Percentiles rank a stretch among this genome's conserved stretches.
These are phyloP conservation scores for Sterrhoptilus dennistouni DNA, from an alignment of 2,113 vertebrate species.

Conservation along the genomic window DNA sequence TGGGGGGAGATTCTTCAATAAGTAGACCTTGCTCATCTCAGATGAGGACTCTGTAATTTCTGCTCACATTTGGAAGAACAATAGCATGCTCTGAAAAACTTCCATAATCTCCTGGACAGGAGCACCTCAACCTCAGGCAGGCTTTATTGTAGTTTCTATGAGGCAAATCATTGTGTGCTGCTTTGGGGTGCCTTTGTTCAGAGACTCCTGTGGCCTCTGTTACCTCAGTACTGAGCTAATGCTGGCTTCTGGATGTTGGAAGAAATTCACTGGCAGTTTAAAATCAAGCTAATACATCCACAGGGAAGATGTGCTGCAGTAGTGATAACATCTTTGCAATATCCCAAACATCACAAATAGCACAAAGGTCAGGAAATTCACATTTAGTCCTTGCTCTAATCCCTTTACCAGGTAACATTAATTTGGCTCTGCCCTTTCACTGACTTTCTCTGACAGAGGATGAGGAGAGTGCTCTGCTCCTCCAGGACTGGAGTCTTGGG, in stretches of 20 bases:
- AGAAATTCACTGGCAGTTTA: neutral
- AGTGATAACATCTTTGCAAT: neutral
- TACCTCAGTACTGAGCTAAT: neutral
- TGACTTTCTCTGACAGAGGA: neutral
- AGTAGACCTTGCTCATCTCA: neutral
- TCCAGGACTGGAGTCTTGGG: neutral
- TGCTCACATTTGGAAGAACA: neutral
- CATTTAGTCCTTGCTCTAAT: neutral
- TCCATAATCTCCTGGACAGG: neutral
- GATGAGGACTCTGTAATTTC: neutral
- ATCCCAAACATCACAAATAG: no score
- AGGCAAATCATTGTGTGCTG: neutral
- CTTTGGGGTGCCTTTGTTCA: neutral
- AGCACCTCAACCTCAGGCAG: accelerated
- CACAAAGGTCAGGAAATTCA: neutral
- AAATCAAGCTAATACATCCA: neutral
- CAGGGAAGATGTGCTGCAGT: accelerated
- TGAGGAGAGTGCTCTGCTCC: neutral
- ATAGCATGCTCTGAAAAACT: neutral
- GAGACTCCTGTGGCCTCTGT: neutral
- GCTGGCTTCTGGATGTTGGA: neutral
- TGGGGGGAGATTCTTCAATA: neutral
- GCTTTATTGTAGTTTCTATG: neutral
- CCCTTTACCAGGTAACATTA: neutral
- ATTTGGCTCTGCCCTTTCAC: neutral